These are phyloP conservation scores for Mus spicilegus DNA, from an alignment of 2,113 vertebrate species.

Conservation along the genomic window DNA sequence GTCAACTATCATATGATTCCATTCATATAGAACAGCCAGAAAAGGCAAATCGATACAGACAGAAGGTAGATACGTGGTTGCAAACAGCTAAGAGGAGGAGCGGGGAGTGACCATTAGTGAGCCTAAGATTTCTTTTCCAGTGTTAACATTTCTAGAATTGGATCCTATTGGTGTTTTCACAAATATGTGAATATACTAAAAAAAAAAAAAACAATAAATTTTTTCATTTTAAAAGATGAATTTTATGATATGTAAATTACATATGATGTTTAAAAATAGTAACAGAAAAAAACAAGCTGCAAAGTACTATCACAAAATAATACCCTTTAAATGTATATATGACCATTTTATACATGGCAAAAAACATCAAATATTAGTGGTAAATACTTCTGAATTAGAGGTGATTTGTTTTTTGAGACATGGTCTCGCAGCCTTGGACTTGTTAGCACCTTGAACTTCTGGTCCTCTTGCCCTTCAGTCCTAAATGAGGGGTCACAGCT, in stretches of 20 bases:
- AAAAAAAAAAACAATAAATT: not conserved
- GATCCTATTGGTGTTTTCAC: not conserved
- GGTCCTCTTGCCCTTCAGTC: not conserved
- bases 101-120: not conserved
- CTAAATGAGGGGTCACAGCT: no score
- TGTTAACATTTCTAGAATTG: not conserved
- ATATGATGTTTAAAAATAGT: constrained; percentile 32
- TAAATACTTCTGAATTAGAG: constrained; percentile 47
- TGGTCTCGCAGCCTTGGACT: not conserved
- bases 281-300: constrained; percentile 28
- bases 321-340: not conserved
- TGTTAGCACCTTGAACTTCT: not conserved
- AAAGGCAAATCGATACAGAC: not conserved
- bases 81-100: not conserved
- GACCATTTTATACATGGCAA: not conserved
- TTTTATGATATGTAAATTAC: constrained; percentile 46
- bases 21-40: not conserved
- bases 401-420: not conserved
- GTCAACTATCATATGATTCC: not conserved
- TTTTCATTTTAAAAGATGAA: not conserved
- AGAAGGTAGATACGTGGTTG: not conserved
- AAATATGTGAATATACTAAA: not conserved
- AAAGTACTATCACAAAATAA: constrained; percentile 44
- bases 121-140: not conserved
- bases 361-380: not conserved